Evolutionary conservation across 2,113 vertebrate genomes (phyloP).

Genomic region (Tachycineta bicolor): DNA sequence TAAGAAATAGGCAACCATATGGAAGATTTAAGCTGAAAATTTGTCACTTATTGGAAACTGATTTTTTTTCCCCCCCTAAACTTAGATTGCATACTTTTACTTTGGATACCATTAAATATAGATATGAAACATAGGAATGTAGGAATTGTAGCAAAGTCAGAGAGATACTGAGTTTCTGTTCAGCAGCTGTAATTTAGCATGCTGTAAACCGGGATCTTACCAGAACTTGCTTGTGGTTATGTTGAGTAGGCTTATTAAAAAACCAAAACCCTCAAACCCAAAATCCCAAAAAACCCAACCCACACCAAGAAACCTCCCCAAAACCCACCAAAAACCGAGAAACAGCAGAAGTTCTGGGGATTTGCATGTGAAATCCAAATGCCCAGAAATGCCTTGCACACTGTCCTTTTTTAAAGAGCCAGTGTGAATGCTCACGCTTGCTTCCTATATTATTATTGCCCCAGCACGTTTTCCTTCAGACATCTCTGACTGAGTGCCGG

Average conservation of each 20-base stretch:
- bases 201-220: neutral
- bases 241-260: neutral
- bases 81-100: neutral
- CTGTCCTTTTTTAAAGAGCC: accelerated
- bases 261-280: neutral
- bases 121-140: neutral
- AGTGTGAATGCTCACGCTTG: neutral
- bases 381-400: neutral
- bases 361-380: neutral
- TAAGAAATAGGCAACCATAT: neutral
- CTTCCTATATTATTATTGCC: neutral
- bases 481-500: neutral
- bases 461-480: neutral
- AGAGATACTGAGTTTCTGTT: neutral
- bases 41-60: neutral
- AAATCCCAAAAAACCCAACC: neutral
- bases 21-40: neutral
- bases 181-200: neutral
- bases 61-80: neutral
- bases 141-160: neutral
- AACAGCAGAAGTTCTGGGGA: neutral
- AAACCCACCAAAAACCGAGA: neutral
- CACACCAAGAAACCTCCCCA: accelerated
- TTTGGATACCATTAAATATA: neutral
- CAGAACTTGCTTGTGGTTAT: neutral